phyloP scores from a whole-genome alignment of 2,113 vertebrate genomes.

The Sorex fumeus region DNA sequence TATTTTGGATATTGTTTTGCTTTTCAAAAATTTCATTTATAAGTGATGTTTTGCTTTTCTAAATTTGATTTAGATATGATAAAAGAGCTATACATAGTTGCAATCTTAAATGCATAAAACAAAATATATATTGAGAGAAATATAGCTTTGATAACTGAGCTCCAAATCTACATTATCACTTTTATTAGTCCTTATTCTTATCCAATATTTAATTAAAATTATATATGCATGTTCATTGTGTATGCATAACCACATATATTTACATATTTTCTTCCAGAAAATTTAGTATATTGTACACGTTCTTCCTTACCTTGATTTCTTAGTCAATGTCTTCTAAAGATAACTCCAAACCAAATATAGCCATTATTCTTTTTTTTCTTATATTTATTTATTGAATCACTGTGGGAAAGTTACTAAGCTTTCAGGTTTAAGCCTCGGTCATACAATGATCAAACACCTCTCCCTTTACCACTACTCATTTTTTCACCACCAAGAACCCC shows the following conservation, averaged over 20 bases:
- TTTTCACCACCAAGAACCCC: too few species aligned
- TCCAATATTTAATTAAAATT: too few species aligned
- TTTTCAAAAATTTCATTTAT: constrained; percentile 46
- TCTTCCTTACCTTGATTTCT: not conserved
- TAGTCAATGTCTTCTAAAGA: constrained; percentile 20
- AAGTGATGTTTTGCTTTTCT: constrained; percentile 25
- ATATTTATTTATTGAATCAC: too few species aligned
- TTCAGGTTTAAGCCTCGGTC: too few species aligned
- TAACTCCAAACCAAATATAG: not conserved
- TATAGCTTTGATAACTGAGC: not conserved
- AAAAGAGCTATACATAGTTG: not conserved
- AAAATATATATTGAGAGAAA: constrained; percentile 19
- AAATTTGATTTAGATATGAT: constrained; percentile 44
- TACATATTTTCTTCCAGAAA: not conserved
- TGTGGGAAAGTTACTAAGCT: too few species aligned
- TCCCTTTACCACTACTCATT: too few species aligned
- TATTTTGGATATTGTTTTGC: not conserved
- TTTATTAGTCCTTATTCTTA: not conserved
- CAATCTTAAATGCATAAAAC: constrained; percentile 21
- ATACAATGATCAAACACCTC: too few species aligned
- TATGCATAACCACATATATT: not conserved
- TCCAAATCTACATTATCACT: not conserved
- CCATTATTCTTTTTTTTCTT: not conserved
- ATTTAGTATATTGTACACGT: not conserved
- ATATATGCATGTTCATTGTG: too few species aligned